Evolutionary conservation across 2,888 invertebrate genomes (phyloP), one percentile per base, ranked within the genome.

Genomic region (Tipula confusa): DNA sequence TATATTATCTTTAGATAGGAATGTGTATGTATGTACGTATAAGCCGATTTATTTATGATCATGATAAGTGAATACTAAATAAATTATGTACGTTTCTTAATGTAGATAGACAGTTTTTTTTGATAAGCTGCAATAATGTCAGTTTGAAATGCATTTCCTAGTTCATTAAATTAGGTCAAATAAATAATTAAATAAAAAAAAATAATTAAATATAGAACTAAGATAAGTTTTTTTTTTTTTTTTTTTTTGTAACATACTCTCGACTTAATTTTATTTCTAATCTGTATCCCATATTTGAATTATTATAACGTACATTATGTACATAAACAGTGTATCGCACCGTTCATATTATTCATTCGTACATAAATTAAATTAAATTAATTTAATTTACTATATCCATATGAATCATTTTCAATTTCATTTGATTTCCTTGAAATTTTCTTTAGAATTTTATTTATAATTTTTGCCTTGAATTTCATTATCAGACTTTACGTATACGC

Each of bases 401-500:
- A 64, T 64, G 64, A 64, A 64, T 64, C 64, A 64, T 64, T 64
- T 64, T 64, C 64, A 64, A 64, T 64, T 64, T 64, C 64, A 64
- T 64, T 64, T 64, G 64, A 64, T 64, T 64, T 64, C 64, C 64
- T 64, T 64, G 64, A 64, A 64, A 24, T 64, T 64, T 64, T 64
- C 64, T 64, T 64, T 64, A 64, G 64, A 64, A 64, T 64, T 64
- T 24, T 64, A 64, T 24, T 64, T 64, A 24, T 43, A 15, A 24
- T 24, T 64, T 24, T 64, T 64, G 64, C 64, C 64, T 64, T 64
- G 64, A 64, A 64, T 64, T 24, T 64, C 64, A 64, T 64, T 64
- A 64, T 64, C 64, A 64, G 24, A 64, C 64, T 64, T 24, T 15
- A 38, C 4, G 38, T 38, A 38, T n/a, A 11, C 31, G 3, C 38